Evolutionary conservation across 1,140 invertebrate genomes (phyloP), one percentile per base, ranked within the genome.

Genomic region (Scaptodrosophila lebanonensis): DNA sequence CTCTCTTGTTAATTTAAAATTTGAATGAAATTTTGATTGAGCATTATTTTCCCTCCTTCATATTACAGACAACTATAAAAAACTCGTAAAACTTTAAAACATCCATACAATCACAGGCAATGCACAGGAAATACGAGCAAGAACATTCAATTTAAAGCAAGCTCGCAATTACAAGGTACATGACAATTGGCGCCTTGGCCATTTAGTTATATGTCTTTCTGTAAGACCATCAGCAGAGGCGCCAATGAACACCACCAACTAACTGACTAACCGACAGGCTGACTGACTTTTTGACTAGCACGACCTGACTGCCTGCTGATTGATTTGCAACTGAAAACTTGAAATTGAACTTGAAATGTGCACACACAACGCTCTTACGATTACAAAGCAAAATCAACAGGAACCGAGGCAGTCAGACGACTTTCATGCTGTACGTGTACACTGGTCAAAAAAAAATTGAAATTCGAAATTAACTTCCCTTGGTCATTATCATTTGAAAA

Each of bases 261-360:
- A 50, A 43, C 42, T 48, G 66, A 35, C 32, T 47, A 39, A 42
- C 43, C 22, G 36, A 39, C 27, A 49, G 44, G 38, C 52, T 45
- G 29, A 30, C 20, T 51, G 15, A 18, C 38, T 52, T 63, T 60
- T 66, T 67, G 63, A 77, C 72, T 73, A 61, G 75, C 65, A 68
- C n/a, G n/a, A n/a, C n/a, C n/a, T n/a, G n/a, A 51, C 29, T 49
- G 49, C 27, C 42, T 25, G 29, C 18, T 32, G 42, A 9, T 38
- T 30, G 27, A 45, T 32, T 44, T 22, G 36, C 43, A 64, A 13
- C 32, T 33, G 32, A 33, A n/a, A 29, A 56, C 65, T 75, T 79
- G 65, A 60, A 79, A 79, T 82, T 82, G 75, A 79, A 79, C 75
- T 79, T 79, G 75, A 79, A 79, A 79, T 61, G 75, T 82, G 73